Conservation (phyloP, 2,113 vertebrate species). For the Phycodurus eques region DNA sequence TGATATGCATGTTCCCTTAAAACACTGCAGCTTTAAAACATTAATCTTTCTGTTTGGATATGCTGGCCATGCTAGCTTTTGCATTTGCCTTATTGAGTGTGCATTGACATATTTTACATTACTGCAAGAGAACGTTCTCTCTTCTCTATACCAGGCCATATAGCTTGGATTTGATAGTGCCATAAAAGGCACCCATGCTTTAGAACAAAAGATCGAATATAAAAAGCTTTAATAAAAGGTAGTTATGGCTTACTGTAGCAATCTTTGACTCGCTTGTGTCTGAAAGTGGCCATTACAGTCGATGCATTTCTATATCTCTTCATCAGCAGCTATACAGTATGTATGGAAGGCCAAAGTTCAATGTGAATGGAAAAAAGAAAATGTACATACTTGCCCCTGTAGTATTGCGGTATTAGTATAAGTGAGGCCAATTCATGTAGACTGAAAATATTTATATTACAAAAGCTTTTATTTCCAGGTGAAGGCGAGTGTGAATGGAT, state of each 20-base stretch:
- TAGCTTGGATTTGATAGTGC: slow-evolving; percentile 27
- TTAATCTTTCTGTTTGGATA: slow-evolving; percentile 25
- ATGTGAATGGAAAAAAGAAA: background rate
- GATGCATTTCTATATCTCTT: background rate
- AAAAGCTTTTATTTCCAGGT: background rate
- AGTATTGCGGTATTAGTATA: too few species aligned
- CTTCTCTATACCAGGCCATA: slow-evolving; percentile 27
- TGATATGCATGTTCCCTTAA: slow-evolving; percentile 21
- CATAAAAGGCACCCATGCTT: slow-evolving; percentile 37
- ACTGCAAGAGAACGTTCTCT: slow-evolving; percentile 36
- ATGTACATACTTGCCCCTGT: background rate
- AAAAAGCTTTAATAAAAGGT: slow-evolving; percentile 36
- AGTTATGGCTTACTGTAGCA: slow-evolving; percentile 23
- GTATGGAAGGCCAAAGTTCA: background rate
- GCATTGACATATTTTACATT: slow-evolving; percentile 34
- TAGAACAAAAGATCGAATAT: slow-evolving; percentile 30
- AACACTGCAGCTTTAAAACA: slow-evolving; percentile 29
- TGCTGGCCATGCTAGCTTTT: slow-evolving; percentile 33
- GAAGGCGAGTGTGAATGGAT: background rate
- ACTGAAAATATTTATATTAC: too few species aligned
- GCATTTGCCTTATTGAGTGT: slow-evolving; percentile 32
- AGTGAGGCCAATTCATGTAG: too few species aligned
- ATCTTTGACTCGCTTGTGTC: slow-evolving; percentile 16
- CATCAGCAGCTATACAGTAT: background rate
- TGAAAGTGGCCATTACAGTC: slow-evolving; percentile 30